Evolutionary conservation across 2,888 invertebrate species (phyloP), one percentile per base, ranked within the genome.

Genomic region (Oligia latruncula): DNA sequence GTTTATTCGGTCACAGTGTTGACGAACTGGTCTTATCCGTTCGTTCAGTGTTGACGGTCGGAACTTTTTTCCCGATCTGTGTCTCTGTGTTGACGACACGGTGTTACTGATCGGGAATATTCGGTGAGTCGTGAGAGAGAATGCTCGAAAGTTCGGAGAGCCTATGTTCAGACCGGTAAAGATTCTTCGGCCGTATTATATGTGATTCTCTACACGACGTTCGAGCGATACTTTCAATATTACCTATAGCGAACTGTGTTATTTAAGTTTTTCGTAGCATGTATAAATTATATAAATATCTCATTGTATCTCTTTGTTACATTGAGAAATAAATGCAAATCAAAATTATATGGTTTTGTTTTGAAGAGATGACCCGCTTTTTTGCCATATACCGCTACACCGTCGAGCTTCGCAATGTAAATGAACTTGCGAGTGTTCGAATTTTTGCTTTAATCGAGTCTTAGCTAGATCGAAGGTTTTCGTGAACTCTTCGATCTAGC

Each of bases 281-380:
- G 78, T 89, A 77, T 88, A 81, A 81, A 87, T 77, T 77, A 84
- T 87, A 83, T 84, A 82, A 82, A 88, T 79, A 78, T 86, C 91
- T 92, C 90, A 90, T 86, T 93, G 92, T 93, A 91, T 87, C 80
- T 76, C 83, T 78, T 88, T 89, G 71, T 88, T 81, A 92, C 89
- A 86, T 90, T 92, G 92, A 92, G 90, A 90, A 94, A 92, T 93
- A 94, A 92, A 93, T 67, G 78, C 75, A 89, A 90, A 90, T 90
- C 81, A 80, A 74, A 83, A 87, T 55, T 1, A 23, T 72, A 20
- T 55, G 74, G 76, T 88, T 82, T 82, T 66, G 35, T 66, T 81
- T 80, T 55, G 13, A 76, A 9, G 17, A 60, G 11, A 60, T 11
- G n/a, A 60, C 4, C n/a, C 2, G 1, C 35, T 1, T 29, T 29